Conservation (phyloP, 2,797 vertebrate genomes). For the Crocidura indochinensis region DNA sequence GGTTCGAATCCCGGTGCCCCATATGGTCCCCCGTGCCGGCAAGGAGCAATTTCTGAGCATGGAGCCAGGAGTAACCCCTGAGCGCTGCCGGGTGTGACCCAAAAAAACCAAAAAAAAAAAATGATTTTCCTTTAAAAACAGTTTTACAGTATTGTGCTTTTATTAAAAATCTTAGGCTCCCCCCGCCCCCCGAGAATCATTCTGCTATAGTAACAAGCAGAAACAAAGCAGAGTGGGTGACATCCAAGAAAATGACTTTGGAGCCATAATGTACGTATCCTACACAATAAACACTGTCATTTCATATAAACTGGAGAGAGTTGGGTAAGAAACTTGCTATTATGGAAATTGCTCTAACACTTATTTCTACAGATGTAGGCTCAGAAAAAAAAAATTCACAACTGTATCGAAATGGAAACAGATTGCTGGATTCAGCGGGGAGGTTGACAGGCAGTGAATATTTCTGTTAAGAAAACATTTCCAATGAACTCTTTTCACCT, state of each 20-base stretch:
- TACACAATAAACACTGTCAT: slow-evolving; percentile 78
- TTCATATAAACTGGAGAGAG: slow-evolving; percentile 79
- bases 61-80: no score
- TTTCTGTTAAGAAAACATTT: slow-evolving; percentile 83
- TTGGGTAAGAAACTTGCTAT: slow-evolving; percentile 76
- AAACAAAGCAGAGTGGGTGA: slow-evolving; percentile 76
- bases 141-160: slow-evolving; percentile 74
- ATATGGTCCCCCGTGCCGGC: no score
- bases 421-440: slow-evolving; percentile 81
- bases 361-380: slow-evolving; percentile 85
- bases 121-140: slow-evolving; percentile 75
- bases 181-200: slow-evolving; percentile 77
- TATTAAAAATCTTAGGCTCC: slow-evolving; percentile 75
- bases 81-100: no score
- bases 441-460: slow-evolving; percentile 77
- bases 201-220: slow-evolving; percentile 74
- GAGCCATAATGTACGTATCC: slow-evolving; percentile 64
- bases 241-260: slow-evolving; percentile 79
- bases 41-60: no score
- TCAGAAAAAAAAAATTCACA: slow-evolving; percentile 87
- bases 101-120: no score
- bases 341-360: slow-evolving; percentile 83
- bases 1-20: no score
- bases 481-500: slow-evolving; percentile 77
- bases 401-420: slow-evolving; percentile 85